Conservation (phyloP, 2,888 invertebrate species). For the Oxycera nigricornis region DNA sequence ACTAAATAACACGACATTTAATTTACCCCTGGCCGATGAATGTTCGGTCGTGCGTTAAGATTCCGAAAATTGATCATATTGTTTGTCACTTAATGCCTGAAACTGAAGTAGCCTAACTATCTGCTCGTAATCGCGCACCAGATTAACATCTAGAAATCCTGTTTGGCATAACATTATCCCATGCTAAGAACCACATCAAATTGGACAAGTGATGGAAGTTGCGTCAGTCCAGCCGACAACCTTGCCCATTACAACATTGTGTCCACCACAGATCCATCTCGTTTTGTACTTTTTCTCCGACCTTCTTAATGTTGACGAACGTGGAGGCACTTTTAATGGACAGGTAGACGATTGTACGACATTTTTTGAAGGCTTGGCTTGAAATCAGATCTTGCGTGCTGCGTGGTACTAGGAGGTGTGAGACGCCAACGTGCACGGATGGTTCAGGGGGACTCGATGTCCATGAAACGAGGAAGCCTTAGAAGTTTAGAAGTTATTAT, state of each 20-base stretch:
- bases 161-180: constrained; percentile 32
- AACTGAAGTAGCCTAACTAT: constrained; percentile 37
- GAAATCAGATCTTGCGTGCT: constrained; percentile 34
- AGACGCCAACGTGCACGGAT: constrained; percentile 4
- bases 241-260: constrained; percentile 11
- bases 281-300: constrained; percentile 14
- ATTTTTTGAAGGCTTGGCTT: constrained; percentile 34
- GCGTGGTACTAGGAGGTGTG: background rate
- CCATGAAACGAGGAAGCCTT: constrained; percentile 26
- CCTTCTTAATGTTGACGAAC: constrained; percentile 7
- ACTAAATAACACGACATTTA: background rate
- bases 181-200: constrained; percentile 36
- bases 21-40: constrained; percentile 10
- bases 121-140: constrained; percentile 25
- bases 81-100: constrained; percentile 44
- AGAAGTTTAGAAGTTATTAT: constrained; percentile 27
- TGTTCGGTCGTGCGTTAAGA: constrained; percentile 45
- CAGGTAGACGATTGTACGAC: constrained; percentile 37
- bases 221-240: constrained; percentile 22
- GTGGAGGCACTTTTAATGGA: constrained; percentile 18
- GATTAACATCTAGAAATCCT: constrained; percentile 38
- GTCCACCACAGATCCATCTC: constrained; percentile 12
- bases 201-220: constrained; percentile 37
- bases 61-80: constrained; percentile 45
- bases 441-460: constrained; percentile 10